Conservation (phyloP, 2,113 vertebrate genomes). For the Carassius gibelio region DNA sequence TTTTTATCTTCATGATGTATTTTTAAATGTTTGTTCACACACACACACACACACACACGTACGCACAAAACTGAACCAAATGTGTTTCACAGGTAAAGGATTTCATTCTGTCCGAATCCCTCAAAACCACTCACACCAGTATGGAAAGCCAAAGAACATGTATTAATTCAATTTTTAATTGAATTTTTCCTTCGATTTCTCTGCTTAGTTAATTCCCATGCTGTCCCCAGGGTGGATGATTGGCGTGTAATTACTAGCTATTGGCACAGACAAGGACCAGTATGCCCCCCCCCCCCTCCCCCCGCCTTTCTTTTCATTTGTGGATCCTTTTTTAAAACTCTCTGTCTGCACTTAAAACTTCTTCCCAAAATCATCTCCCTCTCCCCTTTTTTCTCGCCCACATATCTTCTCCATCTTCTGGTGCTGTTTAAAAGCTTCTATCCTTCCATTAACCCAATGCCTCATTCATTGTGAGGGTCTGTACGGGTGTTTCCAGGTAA, state of each 20-base stretch:
- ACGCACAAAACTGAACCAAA: background rate
- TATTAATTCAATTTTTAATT: constrained; percentile 74
- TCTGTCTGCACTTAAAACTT: constrained; percentile 11
- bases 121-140: constrained; percentile 36
- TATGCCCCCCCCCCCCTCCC: constrained; percentile 53
- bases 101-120: constrained; percentile 25
- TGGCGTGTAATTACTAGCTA: constrained; percentile 75
- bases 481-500: constrained; percentile 21
- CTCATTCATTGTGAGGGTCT: constrained; percentile 1
- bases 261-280: constrained; percentile 55
- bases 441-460: constrained; percentile 38
- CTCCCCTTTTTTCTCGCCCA: background rate
- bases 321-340: constrained; percentile 38
- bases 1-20: too few relatives aligned
- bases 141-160: constrained; percentile 51
- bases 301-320: constrained; percentile 40
- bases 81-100: constrained; percentile 12
- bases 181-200: constrained; percentile 72
- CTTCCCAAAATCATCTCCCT: background rate
- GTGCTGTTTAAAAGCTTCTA: constrained; percentile 46
- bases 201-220: constrained; percentile 70
- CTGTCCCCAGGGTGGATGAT: constrained; percentile 70
- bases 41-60: too few relatives aligned
- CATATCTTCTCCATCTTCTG: constrained; percentile 31
- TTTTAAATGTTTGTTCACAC: too few relatives aligned